Percentiles rank a stretch among this genome's conserved stretches.
Conservation (phyloP, 1,140 invertebrate genomes). For the Aphelinus atriplicis region DNA sequence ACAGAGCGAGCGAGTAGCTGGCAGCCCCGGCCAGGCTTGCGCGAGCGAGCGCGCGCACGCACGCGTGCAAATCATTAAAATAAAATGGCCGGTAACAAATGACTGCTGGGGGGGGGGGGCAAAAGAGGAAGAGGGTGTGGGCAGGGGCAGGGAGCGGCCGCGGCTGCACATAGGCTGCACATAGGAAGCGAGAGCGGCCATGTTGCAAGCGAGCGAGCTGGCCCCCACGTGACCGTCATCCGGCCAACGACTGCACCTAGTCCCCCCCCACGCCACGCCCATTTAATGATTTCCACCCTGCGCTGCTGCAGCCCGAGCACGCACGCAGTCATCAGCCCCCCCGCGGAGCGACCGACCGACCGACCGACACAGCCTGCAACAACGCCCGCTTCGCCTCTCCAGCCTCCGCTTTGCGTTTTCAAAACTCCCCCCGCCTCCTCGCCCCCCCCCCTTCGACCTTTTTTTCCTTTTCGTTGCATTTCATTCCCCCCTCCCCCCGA, state of each 20-base stretch:
- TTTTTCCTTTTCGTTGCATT: not conserved
- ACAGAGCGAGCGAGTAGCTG: too few species aligned
- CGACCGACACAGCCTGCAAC: too few species aligned
- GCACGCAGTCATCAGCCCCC: constrained; percentile 29
- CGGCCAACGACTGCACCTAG: constrained; percentile 55
- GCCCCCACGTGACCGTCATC: constrained; percentile 66
- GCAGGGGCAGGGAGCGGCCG: too few species aligned
- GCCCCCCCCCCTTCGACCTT: not conserved
- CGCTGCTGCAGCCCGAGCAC: constrained; percentile 49
- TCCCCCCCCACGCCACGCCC: constrained; percentile 64
- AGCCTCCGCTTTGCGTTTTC: constrained; percentile 51
- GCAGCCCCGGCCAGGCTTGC: not conserved
- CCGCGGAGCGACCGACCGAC: too few species aligned
- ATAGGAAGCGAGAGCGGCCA: constrained; percentile 53
- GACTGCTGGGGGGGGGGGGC: constrained; percentile 64
- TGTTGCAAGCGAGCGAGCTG: constrained; percentile 51
- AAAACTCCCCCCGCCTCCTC: not conserved
- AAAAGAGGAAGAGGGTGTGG: constrained; percentile 13
- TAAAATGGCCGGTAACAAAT: constrained; percentile 69
- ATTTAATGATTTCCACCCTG: constrained; percentile 68
- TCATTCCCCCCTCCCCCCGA: not conserved
- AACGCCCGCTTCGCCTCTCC: constrained; percentile 43
- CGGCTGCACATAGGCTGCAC: constrained; percentile 9
- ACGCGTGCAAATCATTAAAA: constrained; percentile 69
- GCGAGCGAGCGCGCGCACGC: constrained; percentile 53